These are phyloP conservation scores for Heliocidaris erythrogramma DNA, from an alignment of 35 echinoderm and acorn worm species.

Conservation along the genomic window DNA sequence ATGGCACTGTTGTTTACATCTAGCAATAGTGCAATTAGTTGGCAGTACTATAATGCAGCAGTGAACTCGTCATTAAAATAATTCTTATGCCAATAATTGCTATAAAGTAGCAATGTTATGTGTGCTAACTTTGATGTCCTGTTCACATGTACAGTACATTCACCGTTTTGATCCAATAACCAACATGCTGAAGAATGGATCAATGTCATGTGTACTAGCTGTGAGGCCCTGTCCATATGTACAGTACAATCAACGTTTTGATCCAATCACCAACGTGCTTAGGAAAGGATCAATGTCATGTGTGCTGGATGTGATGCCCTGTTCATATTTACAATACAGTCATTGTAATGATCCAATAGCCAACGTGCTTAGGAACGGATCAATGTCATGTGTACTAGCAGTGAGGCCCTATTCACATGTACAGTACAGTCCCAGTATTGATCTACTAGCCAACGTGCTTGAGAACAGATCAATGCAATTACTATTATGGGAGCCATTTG, in stretches of 20 bases:
- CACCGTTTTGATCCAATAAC: not conserved
- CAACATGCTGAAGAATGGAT: constrained; percentile 8
- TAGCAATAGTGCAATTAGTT: not conserved
- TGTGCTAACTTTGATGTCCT: not conserved
- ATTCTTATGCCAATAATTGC: not conserved
- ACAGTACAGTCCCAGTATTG: constrained; percentile 22
- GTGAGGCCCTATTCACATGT: not conserved
- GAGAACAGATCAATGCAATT: constrained; percentile 21
- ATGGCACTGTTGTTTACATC: no score
- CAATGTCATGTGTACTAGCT: not conserved
- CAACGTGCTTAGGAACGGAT: constrained; percentile 4
- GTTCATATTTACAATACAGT: not conserved
- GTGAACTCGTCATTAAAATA: not conserved
- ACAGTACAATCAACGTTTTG: constrained; percentile 10
- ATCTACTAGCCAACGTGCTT: not conserved
- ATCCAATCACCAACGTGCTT: not conserved
- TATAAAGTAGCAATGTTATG: not conserved
- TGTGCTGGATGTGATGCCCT: not conserved
- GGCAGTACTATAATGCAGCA: not conserved
- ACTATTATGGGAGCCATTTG: constrained; percentile 28
- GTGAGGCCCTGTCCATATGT: not conserved
- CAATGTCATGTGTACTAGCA: not conserved
- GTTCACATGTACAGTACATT: not conserved
- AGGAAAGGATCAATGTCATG: not conserved
- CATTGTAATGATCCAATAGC: not conserved